Base-by-base conservation (phyloP, 2,113 vertebrate genomes). In the Smithornis capensis region DNA sequence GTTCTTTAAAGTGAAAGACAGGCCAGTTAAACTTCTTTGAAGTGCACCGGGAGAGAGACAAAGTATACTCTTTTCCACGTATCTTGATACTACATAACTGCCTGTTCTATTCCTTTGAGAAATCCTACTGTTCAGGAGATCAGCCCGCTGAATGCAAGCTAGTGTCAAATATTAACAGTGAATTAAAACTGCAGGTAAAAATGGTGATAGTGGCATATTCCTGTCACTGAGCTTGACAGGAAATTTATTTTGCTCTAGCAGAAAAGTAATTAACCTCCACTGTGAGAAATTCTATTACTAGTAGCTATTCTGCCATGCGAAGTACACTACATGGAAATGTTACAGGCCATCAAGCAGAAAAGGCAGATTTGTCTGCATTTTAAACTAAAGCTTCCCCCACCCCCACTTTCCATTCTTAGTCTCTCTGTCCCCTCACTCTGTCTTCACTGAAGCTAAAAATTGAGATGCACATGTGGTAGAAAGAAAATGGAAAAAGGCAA, bases 191-290 rank as follows among this genome's bases (percentile, higher is more conserved):
- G 63, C 94, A 97, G 97, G 98, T 98, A 97, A 97, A 98, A 98
- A 97, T 83, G 63, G 96, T 96, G 95, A 97, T 95, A 97, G 90
- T 89, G 96, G 98, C 97, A 96, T 97, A 97, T 97, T 97, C 97
- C 98, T 98, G 97, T 98, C 98, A 93, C 33, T 94, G 65, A 95
- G 45, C 90, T 98, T 98, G 98, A 98, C 98, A 98, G 97, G 96
- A 96, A 98, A 98, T 98, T 98, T 98, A 98, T 98, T 98, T 98
- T 98, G 97, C 96, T 97, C 83, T 89, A 97, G 96, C 98, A 98
- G 94, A 98, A 98, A 98, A 98, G 98, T 99, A 99, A 99, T 99
- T 99, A 99, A 99, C 99, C 98, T 99, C 98, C 97, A 98, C 97
- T 97, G 98, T 96, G 97, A 98, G 98, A 98, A 99, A 99, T 99